Conservation (phyloP, 2,113 vertebrate species). For the Osmerus mordax region DNA sequence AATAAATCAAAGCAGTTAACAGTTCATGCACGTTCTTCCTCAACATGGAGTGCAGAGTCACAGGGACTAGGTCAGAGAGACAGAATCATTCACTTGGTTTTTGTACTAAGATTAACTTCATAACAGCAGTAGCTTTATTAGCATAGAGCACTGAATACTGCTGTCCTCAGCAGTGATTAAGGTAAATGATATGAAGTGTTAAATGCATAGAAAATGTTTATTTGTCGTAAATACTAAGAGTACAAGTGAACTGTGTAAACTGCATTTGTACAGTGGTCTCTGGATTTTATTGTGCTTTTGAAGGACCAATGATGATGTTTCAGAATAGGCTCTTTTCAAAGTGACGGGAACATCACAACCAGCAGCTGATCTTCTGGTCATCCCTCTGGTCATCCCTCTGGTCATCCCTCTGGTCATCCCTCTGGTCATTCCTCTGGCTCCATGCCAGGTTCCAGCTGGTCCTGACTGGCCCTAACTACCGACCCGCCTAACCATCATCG, state of each 20-base stretch:
- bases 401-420: no score
- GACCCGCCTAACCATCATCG: background rate
- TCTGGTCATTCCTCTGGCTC: no score
- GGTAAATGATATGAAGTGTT: conserved; percentile 28
- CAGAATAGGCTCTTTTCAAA: background rate
- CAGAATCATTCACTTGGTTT: background rate
- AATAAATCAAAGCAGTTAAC: conserved; percentile 3
- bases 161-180: background rate
- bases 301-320: background rate
- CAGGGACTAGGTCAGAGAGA: conserved; percentile 6
- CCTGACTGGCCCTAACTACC: no score
- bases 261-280: conserved; percentile 13
- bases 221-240: conserved; percentile 23
- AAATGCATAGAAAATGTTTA: conserved; percentile 38
- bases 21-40: conserved; percentile 24
- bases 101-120: conserved; percentile 16
- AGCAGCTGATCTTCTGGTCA: background rate
- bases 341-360: no score
- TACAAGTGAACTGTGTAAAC: conserved; percentile 18
- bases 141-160: background rate
- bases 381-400: background rate
- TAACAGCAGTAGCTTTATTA: conserved; percentile 14
- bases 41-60: conserved; percentile 15
- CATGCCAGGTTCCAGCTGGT: no score
- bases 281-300: conserved; percentile 25